A percentile compares a stretch with the other conserved stretches of the same genome.
These are phyloP conservation scores for Brachylomia viminalis DNA, from an alignment of 2,888 invertebrate genomes.

Conservation along the genomic window DNA sequence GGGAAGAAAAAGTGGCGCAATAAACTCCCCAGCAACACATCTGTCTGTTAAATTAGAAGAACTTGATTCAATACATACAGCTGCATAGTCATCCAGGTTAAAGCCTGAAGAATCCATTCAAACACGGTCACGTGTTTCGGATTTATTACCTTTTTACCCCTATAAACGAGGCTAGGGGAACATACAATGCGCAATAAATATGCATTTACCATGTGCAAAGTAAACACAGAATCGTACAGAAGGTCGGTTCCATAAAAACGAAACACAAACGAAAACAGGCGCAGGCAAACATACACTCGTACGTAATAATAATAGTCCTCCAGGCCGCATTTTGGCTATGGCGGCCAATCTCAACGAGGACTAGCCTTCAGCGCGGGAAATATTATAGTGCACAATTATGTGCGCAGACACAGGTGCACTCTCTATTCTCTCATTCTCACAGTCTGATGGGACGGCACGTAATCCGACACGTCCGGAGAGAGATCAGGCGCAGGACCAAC, in stretches of 20 bases:
- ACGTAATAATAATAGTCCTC: too few species aligned
- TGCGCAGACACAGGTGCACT: too few species aligned
- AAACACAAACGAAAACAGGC: not conserved
- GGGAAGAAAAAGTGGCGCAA: not conserved
- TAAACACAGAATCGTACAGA: constrained; percentile 24
- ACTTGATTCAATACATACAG: too few species aligned
- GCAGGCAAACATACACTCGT: not conserved
- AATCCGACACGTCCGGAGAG: too few species aligned
- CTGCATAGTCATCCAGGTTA: not conserved
- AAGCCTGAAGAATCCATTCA: not conserved
- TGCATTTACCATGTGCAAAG: constrained; percentile 33
- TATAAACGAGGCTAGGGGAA: constrained; percentile 11
- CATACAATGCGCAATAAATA: constrained; percentile 47
- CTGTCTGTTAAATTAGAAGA: not conserved
- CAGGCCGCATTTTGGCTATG: too few species aligned
- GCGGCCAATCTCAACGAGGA: too few species aligned
- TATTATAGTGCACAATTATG: too few species aligned
- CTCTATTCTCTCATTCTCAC: too few species aligned
- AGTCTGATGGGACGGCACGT: too few species aligned
- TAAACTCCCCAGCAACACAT: not conserved
- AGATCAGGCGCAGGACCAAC: too few species aligned
- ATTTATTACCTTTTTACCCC: constrained; percentile 38
- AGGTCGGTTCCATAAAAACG: not conserved
- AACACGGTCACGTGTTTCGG: constrained; percentile 14
- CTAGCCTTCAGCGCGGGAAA: too few species aligned